Percentiles rank a stretch among this genome's conserved stretches.
Evolutionary conservation across 2,113 vertebrate species (phyloP).

Genomic region (Tachycineta bicolor): DNA sequence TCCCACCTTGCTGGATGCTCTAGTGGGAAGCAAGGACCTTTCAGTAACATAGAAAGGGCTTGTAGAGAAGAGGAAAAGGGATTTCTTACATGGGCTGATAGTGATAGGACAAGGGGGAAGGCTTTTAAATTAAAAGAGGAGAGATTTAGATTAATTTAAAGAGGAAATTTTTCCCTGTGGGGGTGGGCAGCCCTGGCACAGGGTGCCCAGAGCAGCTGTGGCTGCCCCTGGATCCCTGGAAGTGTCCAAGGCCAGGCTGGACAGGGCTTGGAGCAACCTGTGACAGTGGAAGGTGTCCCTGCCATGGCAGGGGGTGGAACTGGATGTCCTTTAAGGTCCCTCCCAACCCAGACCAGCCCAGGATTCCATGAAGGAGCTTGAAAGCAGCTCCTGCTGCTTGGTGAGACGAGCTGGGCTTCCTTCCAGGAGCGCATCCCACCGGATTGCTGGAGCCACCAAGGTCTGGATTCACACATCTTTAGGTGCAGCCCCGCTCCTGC

Average conservation of each 20-base stretch:
- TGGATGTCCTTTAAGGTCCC: neutral
- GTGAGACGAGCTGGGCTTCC: neutral
- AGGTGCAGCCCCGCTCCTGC: neutral
- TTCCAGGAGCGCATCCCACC: neutral
- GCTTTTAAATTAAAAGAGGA: neutral
- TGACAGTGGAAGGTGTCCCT: neutral
- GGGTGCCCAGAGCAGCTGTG: neutral
- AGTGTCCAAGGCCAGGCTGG: accelerated
- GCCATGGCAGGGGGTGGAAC: neutral
- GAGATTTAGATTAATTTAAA: neutral
- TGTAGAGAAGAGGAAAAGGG: neutral
- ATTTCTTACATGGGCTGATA: neutral
- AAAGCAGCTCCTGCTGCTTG: neutral
- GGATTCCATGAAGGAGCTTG: neutral
- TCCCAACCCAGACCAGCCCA: neutral
- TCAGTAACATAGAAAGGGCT: neutral
- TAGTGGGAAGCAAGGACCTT: neutral
- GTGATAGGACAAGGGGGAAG: neutral
- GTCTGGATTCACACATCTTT: neutral
- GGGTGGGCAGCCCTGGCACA: neutral
- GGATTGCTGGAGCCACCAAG: neutral
- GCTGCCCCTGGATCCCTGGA: neutral
- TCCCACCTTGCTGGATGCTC: neutral
- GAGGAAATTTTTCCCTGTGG: neutral
- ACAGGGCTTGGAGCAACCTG: accelerated